Base-by-base conservation (phyloP, 2,113 vertebrate species). In the Podarcis muralis region DNA sequence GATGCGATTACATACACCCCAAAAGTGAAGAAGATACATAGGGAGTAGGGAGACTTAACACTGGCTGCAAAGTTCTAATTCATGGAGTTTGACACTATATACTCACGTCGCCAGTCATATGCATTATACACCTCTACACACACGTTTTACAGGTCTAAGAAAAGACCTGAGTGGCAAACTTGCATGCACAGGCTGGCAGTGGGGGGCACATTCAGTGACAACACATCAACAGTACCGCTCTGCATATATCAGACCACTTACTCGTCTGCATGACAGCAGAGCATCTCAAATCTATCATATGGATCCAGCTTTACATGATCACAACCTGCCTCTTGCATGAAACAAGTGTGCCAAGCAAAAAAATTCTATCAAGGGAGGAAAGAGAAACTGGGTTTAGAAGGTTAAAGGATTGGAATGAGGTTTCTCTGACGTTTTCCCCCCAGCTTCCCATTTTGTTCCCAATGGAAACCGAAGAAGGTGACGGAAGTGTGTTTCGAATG, bases 141-240 rank as follows among this genome's bases (percentile, higher is more conserved):
- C 66, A 23, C 3, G n/a, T 66, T 77, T 22, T 30, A 35, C 23
- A 20, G 87, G 62, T 43, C 87, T 37, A 59, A 59, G 82, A 72
- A 48, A 89, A 69, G 80, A 90, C 40, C 25, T 66, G 1, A 71
- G 12, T 87, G 84, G 75, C 37, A 86, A 90, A 89, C 43, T 13
- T 13, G 13, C 23, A 87, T 0, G 1, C 37, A 37, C 16, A 75
- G 81, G 43, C 43, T 8, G 0, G 43, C 7, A 69, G 82, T 25
- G n/a, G 85, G 32, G 76, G 66, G 82, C 66, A 9, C 23, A 75
- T 59, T 37, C 89, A 30, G 6, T 87, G 66, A 74, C 13, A 40
- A 43, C 16, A 43, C 9, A 0, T 1, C 2, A 35, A 75, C 80
- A 74, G 65, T 66, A 86, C 71, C 71, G 80, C 13, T 68, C 83